Percentiles rank a stretch among this genome's conserved stretches.
phyloP scores from a whole-genome alignment of 2,888 invertebrate species.

The Leptura quadrifasciata region DNA sequence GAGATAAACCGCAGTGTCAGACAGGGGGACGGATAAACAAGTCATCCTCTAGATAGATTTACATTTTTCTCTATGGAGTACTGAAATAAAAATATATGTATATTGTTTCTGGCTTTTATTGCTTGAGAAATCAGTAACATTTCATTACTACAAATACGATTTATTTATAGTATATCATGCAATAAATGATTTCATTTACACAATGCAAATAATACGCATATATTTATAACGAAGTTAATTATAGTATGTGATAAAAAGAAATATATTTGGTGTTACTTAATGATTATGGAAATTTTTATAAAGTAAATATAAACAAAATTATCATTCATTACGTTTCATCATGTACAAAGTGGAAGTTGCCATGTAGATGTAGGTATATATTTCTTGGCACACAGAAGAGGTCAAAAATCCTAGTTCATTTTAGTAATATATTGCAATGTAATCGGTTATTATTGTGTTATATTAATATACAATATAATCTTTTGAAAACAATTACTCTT shows the following conservation, averaged over 20 bases:
- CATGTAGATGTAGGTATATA: conserved; percentile 15
- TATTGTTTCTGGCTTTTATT: too few species aligned
- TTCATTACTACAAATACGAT: background rate
- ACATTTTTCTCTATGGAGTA: too few species aligned
- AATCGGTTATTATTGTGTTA: background rate
- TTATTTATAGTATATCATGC: background rate
- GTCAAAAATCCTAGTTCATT: background rate
- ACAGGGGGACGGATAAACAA: too few species aligned
- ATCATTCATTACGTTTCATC: background rate
- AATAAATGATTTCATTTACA: conserved; percentile 1
- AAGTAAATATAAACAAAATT: background rate
- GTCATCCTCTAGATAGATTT: too few species aligned
- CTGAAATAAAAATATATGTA: too few species aligned
- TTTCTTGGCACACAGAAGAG: background rate
- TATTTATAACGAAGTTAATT: conserved; percentile 10
- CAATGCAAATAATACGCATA: conserved; percentile 14
- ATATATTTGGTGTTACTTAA: conserved; percentile 20
- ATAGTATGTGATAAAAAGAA: background rate
- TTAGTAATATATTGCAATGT: background rate
- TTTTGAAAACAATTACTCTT: background rate
- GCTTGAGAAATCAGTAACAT: too few species aligned
- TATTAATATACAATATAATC: background rate
- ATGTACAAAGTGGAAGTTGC: background rate
- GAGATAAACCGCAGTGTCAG: too few species aligned
- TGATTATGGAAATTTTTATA: conserved; percentile 27